Percentiles rank a stretch among this genome's conserved stretches.
phyloP scores from a whole-genome alignment of 2,888 invertebrate species.

The Drosophila kokeensis region DNA sequence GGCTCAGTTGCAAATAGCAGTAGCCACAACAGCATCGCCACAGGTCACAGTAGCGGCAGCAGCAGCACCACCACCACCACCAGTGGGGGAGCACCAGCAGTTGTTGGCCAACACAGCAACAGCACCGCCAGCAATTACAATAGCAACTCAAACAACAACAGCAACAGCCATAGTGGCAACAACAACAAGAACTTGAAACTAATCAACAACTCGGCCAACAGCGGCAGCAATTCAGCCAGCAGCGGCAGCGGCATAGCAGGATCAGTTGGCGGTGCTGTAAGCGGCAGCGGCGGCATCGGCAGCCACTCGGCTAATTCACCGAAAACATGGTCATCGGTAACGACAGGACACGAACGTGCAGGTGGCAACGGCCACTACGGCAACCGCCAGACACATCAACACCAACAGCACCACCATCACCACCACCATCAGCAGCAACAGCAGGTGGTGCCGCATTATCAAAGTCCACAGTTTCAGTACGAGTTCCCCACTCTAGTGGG shows the following conservation, averaged over 20 bases:
- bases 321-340: constrained; percentile 88
- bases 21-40: constrained; percentile 61
- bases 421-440: constrained; percentile 58
- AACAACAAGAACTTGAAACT: constrained; percentile 73
- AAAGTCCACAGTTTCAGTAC: constrained; percentile 96
- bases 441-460: constrained; percentile 88
- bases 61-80: constrained; percentile 5
- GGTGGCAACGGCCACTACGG: constrained; percentile 55
- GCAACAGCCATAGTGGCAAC: constrained; percentile 52
- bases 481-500: constrained; percentile 94
- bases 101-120: constrained; percentile 40
- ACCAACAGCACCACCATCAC: constrained; percentile 45
- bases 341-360: constrained; percentile 85
- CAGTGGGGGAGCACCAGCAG: constrained; percentile 28
- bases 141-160: constrained; percentile 52
- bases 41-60: constrained; percentile 50
- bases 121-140: constrained; percentile 49
- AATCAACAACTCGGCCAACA: constrained; percentile 72
- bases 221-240: constrained; percentile 23
- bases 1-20: constrained; percentile 41
- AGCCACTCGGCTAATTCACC: constrained; percentile 85
- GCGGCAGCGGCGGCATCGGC: constrained; percentile 29
- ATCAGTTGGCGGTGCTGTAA: constrained; percentile 24
- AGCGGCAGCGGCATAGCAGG: constrained; percentile 37
- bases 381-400: constrained; percentile 56